A percentile compares a stretch with the other conserved stretches of the same genome.
Evolutionary conservation across 2,888 invertebrate genomes (phyloP).

Genomic region (Mimachlamys varia): DNA sequence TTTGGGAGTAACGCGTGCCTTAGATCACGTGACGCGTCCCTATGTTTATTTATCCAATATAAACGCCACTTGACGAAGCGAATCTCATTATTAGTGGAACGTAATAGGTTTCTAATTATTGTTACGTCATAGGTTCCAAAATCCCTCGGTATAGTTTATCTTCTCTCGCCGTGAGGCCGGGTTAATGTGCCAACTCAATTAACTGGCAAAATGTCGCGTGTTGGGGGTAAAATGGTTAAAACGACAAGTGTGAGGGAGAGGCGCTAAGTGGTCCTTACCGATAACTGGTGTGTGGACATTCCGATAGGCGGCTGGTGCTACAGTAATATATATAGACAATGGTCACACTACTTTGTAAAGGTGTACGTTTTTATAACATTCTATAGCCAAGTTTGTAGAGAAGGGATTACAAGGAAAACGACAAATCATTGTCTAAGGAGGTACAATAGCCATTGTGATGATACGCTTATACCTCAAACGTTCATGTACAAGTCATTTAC

Average conservation of each 20-base stretch:
- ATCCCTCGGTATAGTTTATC: too few species aligned
- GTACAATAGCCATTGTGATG: too few species aligned
- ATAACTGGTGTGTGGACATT: background rate
- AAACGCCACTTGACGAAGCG: background rate
- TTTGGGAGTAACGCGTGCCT: background rate
- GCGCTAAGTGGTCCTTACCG: background rate
- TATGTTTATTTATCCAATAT: too few species aligned
- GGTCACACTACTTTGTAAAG: background rate
- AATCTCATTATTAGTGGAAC: background rate
- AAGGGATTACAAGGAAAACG: too few species aligned
- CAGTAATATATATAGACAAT: conserved; percentile 7
- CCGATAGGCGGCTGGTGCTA: background rate
- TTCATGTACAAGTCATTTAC: too few species aligned
- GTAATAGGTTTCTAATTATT: background rate
- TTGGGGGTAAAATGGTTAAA: background rate
- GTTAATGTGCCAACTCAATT: background rate
- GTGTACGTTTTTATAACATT: background rate
- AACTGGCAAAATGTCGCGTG: background rate
- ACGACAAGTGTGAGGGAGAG: background rate
- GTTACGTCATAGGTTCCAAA: background rate
- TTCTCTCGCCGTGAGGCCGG: background rate
- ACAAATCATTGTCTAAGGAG: too few species aligned
- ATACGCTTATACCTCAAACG: too few species aligned
- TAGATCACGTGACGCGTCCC: background rate
- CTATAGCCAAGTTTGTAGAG: too few species aligned